These are phyloP conservation scores for Sphaerolaimus hirsutus DNA, from an alignment of 2,888 invertebrate genomes.

Conservation along the genomic window DNA sequence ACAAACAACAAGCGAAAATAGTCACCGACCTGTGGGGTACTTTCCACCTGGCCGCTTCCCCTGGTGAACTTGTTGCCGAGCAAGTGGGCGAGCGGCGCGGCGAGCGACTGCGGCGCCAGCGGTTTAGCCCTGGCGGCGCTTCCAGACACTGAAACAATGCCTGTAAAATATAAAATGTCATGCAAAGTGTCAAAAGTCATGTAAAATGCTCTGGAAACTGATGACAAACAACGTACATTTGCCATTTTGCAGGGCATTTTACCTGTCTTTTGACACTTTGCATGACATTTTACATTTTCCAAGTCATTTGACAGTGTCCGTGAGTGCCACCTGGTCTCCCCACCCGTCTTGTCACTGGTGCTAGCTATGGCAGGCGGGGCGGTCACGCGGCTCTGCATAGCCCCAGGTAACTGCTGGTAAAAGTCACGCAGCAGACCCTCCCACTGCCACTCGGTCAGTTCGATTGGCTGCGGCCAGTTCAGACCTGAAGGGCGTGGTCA, in stretches of 20 bases:
- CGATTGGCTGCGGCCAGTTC: conserved; percentile 20
- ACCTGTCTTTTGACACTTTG: too few species aligned
- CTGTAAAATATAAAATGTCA: neutral
- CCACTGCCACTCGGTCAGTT: conserved; percentile 54
- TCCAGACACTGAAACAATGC: neutral
- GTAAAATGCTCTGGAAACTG: neutral
- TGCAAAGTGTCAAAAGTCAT: neutral
- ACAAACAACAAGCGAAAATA: too few species aligned
- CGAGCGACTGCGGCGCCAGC: conserved; percentile 34
- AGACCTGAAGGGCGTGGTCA: conserved; percentile 21
- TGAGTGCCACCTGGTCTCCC: too few species aligned
- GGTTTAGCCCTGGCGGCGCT: neutral
- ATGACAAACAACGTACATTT: too few species aligned
- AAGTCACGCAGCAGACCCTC: conserved; percentile 55
- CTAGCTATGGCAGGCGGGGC: too few species aligned
- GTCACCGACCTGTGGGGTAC: neutral
- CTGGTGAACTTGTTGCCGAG: conserved; percentile 41
- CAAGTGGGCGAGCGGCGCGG: conserved; percentile 36
- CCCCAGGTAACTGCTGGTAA: conserved; percentile 26
- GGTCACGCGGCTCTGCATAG: too few species aligned
- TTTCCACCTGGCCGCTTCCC: conserved; percentile 27
- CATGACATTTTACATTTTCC: too few species aligned
- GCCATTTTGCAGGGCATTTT: too few species aligned
- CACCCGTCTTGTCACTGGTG: too few species aligned
- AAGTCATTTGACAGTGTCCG: too few species aligned